Conservation (phyloP, 1,140 invertebrate genomes). For the Whitmania pigra region DNA sequence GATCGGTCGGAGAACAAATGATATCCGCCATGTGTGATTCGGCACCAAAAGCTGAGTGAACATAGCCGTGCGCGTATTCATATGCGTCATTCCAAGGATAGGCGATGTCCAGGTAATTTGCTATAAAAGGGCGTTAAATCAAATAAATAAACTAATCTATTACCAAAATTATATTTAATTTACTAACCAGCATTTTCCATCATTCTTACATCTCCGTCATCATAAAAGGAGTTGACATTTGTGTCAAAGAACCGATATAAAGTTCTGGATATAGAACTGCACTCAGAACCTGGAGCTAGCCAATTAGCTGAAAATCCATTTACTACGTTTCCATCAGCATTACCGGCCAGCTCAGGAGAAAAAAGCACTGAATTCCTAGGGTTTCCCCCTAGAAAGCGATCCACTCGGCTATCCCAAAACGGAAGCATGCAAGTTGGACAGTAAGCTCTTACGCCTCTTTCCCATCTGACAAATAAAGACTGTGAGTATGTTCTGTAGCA, state of each 20-base stretch:
- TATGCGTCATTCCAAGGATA: background rate
- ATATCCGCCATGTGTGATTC: background rate
- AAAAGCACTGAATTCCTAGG: conserved; percentile 7
- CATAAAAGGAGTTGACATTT: too few relatives aligned
- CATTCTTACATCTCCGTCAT: too few relatives aligned
- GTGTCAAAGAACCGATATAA: background rate
- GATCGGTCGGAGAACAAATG: conserved; percentile 11
- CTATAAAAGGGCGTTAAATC: too few relatives aligned
- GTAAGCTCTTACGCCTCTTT: conserved; percentile 1
- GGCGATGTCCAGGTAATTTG: background rate
- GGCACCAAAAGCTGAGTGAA: background rate
- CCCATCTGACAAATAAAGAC: background rate
- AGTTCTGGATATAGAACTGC: background rate
- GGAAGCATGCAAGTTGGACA: background rate
- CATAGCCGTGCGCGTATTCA: background rate
- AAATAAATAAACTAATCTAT: too few relatives aligned
- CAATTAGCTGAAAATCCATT: conserved; percentile 7
- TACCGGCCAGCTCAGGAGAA: background rate
- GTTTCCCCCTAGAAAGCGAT: too few relatives aligned
- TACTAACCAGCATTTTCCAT: too few relatives aligned
- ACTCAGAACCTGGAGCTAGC: too few relatives aligned
- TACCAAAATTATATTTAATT: too few relatives aligned
- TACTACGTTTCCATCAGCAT: conserved; percentile 2
- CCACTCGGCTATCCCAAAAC: background rate
- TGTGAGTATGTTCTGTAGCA: background rate